These are phyloP conservation scores for Oscheius sp. DNA, from an alignment of 2,888 invertebrate species.

Conservation along the genomic window DNA sequence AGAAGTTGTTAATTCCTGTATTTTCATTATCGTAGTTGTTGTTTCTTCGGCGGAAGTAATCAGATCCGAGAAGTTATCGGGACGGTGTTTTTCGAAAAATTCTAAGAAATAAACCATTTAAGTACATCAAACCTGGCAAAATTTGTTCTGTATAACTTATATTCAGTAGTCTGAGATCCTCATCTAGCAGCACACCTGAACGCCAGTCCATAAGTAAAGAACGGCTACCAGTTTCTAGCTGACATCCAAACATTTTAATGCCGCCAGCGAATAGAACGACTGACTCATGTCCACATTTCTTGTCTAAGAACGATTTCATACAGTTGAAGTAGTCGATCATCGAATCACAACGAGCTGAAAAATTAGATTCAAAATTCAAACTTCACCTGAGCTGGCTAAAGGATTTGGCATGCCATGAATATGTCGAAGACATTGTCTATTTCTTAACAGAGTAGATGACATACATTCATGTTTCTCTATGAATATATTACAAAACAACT, in stretches of 20 bases:
- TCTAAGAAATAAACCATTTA: background rate
- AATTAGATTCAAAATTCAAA: no score
- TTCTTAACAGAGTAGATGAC: background rate
- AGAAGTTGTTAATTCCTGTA: background rate
- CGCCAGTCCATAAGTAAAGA: slow-evolving; percentile 8
- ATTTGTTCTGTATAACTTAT: slow-evolving; percentile 9
- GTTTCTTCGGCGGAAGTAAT: background rate
- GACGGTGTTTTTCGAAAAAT: slow-evolving; percentile 11
- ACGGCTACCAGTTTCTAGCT: slow-evolving; percentile 12
- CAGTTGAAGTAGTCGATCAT: slow-evolving; percentile 27
- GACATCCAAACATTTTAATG: slow-evolving; percentile 16
- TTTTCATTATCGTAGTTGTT: background rate
- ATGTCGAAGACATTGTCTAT: slow-evolving; percentile 24
- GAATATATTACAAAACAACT: background rate
- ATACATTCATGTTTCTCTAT: slow-evolving; percentile 29
- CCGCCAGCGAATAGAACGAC: slow-evolving; percentile 13
- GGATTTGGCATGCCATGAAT: slow-evolving; percentile 34
- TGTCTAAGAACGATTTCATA: slow-evolving; percentile 15
- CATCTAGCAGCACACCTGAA: background rate
- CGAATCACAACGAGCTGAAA: slow-evolving; percentile 17
- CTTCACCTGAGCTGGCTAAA: slow-evolving; percentile 21
- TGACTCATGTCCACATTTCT: slow-evolving; percentile 15
- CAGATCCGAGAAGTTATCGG: slow-evolving; percentile 1
- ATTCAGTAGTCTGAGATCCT: slow-evolving; percentile 22
- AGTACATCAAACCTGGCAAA: slow-evolving; percentile 6